Evolutionary conservation across 2,113 vertebrate genomes (phyloP), one percentile per base, ranked within the genome.

Genomic region (Cyprichromis sp.): DNA sequence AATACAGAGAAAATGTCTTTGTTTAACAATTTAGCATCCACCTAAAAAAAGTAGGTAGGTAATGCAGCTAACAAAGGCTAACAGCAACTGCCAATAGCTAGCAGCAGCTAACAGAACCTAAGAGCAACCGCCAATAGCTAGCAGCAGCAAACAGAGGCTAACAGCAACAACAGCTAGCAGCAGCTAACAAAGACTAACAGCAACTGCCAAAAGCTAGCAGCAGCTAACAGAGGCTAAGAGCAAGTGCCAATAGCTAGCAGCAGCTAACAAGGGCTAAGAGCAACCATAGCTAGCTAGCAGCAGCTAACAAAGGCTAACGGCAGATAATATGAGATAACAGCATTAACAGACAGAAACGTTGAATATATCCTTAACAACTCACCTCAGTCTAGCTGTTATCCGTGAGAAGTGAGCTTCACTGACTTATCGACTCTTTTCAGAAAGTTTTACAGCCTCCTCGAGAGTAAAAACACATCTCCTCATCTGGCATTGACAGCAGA

Each of bases 181-280:
- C 8, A 52, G 50, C 17, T 1, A 17, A 21, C 9, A 11, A 0
- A 54, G 3, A 1, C 50, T n/a, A n/a, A 53, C 0, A 5, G 50
- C 9, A 53, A 5, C 0, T 0, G 17, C 50, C 1, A 53, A n/a
- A 0, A 53, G 52, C 10, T 53, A 11, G 52, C n/a, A 54, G 6
- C 52, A 45, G 42, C 42, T 0, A 42, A 42, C 11, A 13, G 3
- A 13, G 0, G 40, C 11, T 40, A 40, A 11, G 1, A 40, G 36
- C 9, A 36, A 38, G 1, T 31, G 36, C 36, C 47, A n/a, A n/a
- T 5, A 9, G 17, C 5, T 52, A 19, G 17, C 17, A n/a, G 52
- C n/a, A 54, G 3, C 5, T 0, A 54, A 54, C 5, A 21, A 0
- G 0, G 0, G 53, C 53, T 7, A 54, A 54, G 0, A 1, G 50